Evolutionary conservation across 2,888 invertebrate genomes (phyloP).

Genomic region (Rhopalosiphum nymphaeae): DNA sequence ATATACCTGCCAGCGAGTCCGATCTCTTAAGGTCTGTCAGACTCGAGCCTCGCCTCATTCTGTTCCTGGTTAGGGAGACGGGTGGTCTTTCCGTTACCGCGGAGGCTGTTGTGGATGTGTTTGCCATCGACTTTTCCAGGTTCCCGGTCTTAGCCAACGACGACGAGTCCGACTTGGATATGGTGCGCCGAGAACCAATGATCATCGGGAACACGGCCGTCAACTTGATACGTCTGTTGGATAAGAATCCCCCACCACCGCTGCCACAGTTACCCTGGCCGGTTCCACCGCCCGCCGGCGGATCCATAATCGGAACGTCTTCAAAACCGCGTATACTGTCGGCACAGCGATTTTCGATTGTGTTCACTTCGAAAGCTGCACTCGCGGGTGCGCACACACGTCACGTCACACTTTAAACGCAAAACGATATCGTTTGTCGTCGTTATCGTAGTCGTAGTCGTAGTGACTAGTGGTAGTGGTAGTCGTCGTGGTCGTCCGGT

Average conservation of each 20-base stretch:
- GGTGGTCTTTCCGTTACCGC: constrained; percentile 66
- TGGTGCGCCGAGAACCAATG: constrained; percentile 36
- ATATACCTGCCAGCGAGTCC: constrained; percentile 70
- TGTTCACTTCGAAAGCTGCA: not conserved
- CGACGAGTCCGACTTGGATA: constrained; percentile 44
- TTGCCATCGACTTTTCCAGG: constrained; percentile 10
- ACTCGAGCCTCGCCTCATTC: constrained; percentile 80
- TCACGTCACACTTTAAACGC: constrained; percentile 39
- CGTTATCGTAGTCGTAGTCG: not conserved
- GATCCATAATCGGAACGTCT: constrained; percentile 22
- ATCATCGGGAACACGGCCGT: constrained; percentile 61
- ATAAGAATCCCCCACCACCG: constrained; percentile 48
- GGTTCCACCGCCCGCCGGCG: constrained; percentile 22
- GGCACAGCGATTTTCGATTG: not conserved
- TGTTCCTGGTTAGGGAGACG: constrained; percentile 67
- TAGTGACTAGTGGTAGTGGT: not conserved
- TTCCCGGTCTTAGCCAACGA: constrained; percentile 44
- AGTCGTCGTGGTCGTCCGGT: not conserved
- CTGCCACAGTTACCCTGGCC: not conserved
- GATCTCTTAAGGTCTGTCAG: constrained; percentile 80
- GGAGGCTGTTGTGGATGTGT: not conserved
- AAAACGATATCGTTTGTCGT: constrained; percentile 36
- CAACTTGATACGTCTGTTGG: constrained; percentile 45
- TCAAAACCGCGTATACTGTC: not conserved
- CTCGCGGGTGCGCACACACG: not conserved